Percentiles rank a stretch among this genome's conserved stretches.
These are phyloP conservation scores for Castor canadensis DNA, from an alignment of 2,113 vertebrate genomes.

Conservation along the genomic window DNA sequence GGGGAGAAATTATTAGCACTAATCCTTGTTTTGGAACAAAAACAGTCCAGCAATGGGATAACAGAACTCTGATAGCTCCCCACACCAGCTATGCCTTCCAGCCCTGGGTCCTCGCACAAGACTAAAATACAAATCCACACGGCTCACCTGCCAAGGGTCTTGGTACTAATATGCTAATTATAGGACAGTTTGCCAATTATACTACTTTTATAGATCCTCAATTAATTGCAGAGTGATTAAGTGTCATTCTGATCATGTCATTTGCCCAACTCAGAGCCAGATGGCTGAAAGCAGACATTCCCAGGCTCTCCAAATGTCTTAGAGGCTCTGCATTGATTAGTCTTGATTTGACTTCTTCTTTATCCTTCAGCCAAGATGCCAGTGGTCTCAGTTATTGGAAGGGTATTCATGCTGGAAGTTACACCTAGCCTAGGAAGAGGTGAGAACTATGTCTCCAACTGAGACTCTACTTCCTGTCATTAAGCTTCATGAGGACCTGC, in stretches of 20 bases:
- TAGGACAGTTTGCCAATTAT: slow-evolving; percentile 75
- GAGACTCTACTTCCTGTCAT: not conserved
- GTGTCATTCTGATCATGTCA: slow-evolving; percentile 33
- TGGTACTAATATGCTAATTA: slow-evolving; percentile 79
- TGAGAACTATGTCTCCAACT: rapidly evolving
- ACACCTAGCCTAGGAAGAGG: not conserved
- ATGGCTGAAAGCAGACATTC: not conserved
- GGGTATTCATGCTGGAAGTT: not conserved
- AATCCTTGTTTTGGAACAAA: slow-evolving; percentile 85
- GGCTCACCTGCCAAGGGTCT: slow-evolving; percentile 77
- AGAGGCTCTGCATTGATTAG: not conserved
- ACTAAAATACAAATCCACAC: slow-evolving; percentile 71
- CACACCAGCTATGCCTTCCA: slow-evolving; percentile 66
- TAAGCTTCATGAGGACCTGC: not conserved
- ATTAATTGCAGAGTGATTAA: slow-evolving; percentile 78
- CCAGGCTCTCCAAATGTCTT: not conserved
- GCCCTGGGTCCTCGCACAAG: slow-evolving; percentile 58
- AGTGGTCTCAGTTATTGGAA: rapidly evolving
- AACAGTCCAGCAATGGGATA: slow-evolving; percentile 73
- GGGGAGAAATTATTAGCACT: slow-evolving; percentile 84
- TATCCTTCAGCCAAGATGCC: not conserved
- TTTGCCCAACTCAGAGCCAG: not conserved
- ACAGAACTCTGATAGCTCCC: slow-evolving; percentile 75
- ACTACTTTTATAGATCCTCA: slow-evolving; percentile 75
- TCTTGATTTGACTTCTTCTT: not conserved